phyloP scores from a whole-genome alignment of 2,113 vertebrate genomes.

The Acrocephalus arundinaceus region DNA sequence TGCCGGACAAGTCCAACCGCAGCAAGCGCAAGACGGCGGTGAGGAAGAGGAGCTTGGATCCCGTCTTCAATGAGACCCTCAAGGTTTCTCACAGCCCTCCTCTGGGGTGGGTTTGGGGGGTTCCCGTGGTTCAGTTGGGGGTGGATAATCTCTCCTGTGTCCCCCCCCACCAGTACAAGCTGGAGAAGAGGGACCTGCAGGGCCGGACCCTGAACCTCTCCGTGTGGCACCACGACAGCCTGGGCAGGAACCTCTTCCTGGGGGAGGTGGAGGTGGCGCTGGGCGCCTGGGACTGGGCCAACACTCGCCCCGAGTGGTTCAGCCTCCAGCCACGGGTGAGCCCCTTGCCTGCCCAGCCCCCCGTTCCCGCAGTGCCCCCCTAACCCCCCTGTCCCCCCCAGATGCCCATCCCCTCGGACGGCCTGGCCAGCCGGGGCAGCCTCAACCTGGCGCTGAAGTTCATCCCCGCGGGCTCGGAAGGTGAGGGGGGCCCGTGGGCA shows the following conservation, averaged over 20 bases:
- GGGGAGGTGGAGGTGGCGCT: conserved; percentile 90
- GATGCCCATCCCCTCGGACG: conserved; percentile 75
- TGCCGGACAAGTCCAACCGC: conserved; percentile 88
- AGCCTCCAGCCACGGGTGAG: conserved; percentile 87
- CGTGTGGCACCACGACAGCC: conserved; percentile 89
- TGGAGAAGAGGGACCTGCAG: conserved; percentile 81
- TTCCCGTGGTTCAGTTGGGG: rapidly evolving
- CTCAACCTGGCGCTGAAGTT: conserved; percentile 88
- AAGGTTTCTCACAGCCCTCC: conserved; percentile 67
- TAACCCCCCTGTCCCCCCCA: conserved; percentile 8
- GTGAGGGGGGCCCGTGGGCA: conserved; percentile 54
- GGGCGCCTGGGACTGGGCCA: conserved; percentile 88
- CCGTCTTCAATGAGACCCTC: conserved; percentile 90
- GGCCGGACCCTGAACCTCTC: conserved; percentile 89
- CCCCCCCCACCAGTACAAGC: conserved; percentile 81
- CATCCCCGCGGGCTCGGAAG: conserved; percentile 80
- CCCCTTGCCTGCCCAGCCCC: background rate
- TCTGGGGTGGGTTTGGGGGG: background rate
- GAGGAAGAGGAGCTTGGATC: conserved; percentile 89
- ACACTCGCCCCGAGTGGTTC: conserved; percentile 80
- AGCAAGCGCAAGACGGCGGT: conserved; percentile 92
- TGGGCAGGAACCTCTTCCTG: conserved; percentile 90
- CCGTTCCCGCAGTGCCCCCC: rapidly evolving
- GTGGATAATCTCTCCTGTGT: background rate
- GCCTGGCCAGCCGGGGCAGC: conserved; percentile 79